Evolutionary conservation across 1,140 invertebrate genomes (phyloP), one percentile per base, ranked within the genome.

Genomic region (Macrobrachium rosenbergii): DNA sequence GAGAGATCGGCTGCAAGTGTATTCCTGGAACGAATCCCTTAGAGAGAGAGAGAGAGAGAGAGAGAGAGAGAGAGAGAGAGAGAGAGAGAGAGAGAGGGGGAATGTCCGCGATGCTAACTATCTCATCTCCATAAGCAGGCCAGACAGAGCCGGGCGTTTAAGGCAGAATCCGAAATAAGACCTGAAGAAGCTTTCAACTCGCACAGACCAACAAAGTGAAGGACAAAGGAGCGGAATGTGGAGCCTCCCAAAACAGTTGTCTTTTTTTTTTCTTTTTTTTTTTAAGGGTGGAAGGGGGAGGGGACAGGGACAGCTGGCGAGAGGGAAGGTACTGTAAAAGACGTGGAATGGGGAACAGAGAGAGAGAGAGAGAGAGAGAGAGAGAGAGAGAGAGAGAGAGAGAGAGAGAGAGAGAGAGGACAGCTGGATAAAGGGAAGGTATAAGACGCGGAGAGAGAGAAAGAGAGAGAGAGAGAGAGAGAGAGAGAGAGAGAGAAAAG

Each of bases 321-420:
- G n/a, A n/a, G n/a, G n/a, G n/a, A n/a, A n/a, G n/a, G n/a, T n/a
- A n/a, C n/a, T n/a, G n/a, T n/a, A n/a, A n/a, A n/a, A n/a, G n/a
- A n/a, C n/a, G n/a, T n/a, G n/a, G n/a, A n/a, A n/a, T n/a, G n/a
- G n/a, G n/a, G n/a, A n/a, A n/a, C n/a, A n/a, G n/a, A n/a, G 45
- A 43, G 45, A 73, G 69, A 73, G 45, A 11, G 16, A 73, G 69
- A 73, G n/a, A 11, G n/a, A 23, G 21, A 73, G 45, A 11, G 45
- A 73, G 21, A 73, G 45, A 43, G 16, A 73, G 69, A 73, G 45
- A 43, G 45, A 73, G 69, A 73, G 45, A 43, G n/a, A 73, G 21
- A 73, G 45, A 43, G 45, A 73, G 67, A 69, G 7, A 28, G 37
- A 69, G 67, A 69, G 37, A 28, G 37, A 69, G 67, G 37, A 69